Evolutionary conservation across 2,797 vertebrate species (phyloP), one percentile per base, ranked within the genome.

Genomic region (Gadopsis marmoratus): DNA sequence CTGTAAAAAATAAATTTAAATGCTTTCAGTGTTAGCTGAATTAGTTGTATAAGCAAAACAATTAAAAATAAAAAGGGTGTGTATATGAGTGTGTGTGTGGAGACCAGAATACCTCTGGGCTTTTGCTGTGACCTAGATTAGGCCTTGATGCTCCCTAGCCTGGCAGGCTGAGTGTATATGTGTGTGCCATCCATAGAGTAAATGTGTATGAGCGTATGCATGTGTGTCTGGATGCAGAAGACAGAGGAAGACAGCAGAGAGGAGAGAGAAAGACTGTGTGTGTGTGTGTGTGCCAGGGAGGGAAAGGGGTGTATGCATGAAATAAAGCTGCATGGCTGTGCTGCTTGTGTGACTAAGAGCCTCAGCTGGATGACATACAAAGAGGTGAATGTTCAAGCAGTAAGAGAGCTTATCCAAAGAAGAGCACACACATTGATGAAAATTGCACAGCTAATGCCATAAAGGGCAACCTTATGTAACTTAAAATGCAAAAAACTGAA

Each of bases 111-210:
- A 90, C 91, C 93, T 92, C 90, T 90, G 91, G 92, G 92, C 62
- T 90, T 90, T 89, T 88, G 89, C 87, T 88, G 85, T 95, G 94
- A 95, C 94, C 94, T 94, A 94, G 86, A 93, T 94, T 91, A 84
- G 89, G 90, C 80, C 90, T 86, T 92, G 92, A 93, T 92, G 93
- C 91, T 92, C 78, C 76, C 76, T 74, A 89, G 87, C 88, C 78
- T 88, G 89, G 89, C 88, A 90, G 89, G 81, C 89, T 76, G 83
- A 68, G 78, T 51, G 81, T 82, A 4, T 78, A 76, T 75, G 76
- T 78, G 63, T 45, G 48, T 26, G 63, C 31, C 70, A 79, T 78
- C 70, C 61, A 80, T 81, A 82, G 82, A 85, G 79, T 76, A 71
- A 81, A 83, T 76, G 62, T 21, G 56, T 80, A 66, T 72, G 74